Evolutionary conservation across 2,888 invertebrate species (phyloP), one percentile per base, ranked within the genome.

Genomic region (Dromius quadrimaculatus): DNA sequence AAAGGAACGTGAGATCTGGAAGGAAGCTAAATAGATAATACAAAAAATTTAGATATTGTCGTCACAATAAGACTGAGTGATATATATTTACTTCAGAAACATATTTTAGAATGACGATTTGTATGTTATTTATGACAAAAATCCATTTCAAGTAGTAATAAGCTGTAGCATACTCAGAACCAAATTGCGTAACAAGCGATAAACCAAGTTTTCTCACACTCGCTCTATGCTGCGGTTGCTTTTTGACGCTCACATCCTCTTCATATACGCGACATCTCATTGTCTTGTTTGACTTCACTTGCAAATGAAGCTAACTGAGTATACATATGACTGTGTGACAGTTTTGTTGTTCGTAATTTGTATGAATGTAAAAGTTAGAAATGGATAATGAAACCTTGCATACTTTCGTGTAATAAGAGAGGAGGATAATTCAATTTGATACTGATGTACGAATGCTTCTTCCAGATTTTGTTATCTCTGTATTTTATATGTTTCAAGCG

Each of bases 201-300:
- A 50, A 65, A 64, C 64, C 64, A 32, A 28, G 54, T 50, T 36
- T 65, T 54, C 65, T 32, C 23, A 6, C n/a, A n/a, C n/a, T n/a
- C n/a, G n/a, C n/a, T n/a, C n/a, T n/a, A n/a, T n/a, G n/a, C n/a
- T n/a, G n/a, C n/a, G n/a, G n/a, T n/a, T n/a, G n/a, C 19, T 34
- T 47, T 59, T 59, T 34, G 59, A 59, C 59, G 59, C 36, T 19
- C 32, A 32, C 28, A 57, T 17, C 36, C 59, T 15, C 59, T 11
- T 11, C n/a, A n/a, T n/a, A n/a, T n/a, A n/a, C n/a, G n/a, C n/a
- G 19, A 19, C 36, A 36, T 59, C 20, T 36, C 62, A 62, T 41
- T 62, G 59, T 59, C 19, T 61, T 61, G 62, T 62, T 62, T 62
- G 62, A 62, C 62, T 62, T 62, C 62, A 62, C 62, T 62, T 62